phyloP scores from a whole-genome alignment of 30 jellyfish, hydroid and myxozoan genomes.

The Nemopilema nomurai region DNA sequence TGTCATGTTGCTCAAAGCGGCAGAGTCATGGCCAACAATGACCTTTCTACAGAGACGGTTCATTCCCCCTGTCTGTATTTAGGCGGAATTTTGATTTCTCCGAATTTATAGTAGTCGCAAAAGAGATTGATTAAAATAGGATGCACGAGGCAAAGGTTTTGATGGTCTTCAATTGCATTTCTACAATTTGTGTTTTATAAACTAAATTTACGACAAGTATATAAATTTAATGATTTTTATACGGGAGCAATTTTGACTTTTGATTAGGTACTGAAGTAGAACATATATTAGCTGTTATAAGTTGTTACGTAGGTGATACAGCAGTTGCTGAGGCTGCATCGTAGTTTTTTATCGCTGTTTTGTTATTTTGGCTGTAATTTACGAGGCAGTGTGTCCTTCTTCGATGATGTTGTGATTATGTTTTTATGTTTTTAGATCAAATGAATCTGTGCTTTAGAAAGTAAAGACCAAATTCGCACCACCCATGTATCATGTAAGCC shows the following conservation, averaged over 20 bases:
- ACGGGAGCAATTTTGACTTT: not conserved
- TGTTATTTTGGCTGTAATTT: not conserved
- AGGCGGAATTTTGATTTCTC: not conserved
- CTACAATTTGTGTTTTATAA: constrained; percentile 37
- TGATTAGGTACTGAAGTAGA: not conserved
- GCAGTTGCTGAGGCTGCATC: not conserved
- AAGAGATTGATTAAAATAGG: not conserved
- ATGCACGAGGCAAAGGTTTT: not conserved
- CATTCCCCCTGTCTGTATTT: not conserved
- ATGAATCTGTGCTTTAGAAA: not conserved
- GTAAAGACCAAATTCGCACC: not conserved
- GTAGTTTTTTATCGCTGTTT: not conserved
- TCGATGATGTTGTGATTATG: not conserved
- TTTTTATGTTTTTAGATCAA: not conserved
- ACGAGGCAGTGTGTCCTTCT: not conserved
- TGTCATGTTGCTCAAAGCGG: no score
- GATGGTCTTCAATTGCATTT: constrained; percentile 4
- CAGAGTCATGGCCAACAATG: not conserved
- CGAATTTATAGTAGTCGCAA: not conserved
- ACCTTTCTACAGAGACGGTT: no score
- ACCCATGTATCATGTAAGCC: not conserved
- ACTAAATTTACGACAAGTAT: constrained; percentile 20
- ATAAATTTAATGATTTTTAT: constrained; percentile 34
- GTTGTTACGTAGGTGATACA: not conserved
- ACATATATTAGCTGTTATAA: not conserved